A percentile compares a stretch with the other conserved stretches of the same genome.
Evolutionary conservation across 2,888 invertebrate species (phyloP).

Genomic region (Sinotaia quadrata): DNA sequence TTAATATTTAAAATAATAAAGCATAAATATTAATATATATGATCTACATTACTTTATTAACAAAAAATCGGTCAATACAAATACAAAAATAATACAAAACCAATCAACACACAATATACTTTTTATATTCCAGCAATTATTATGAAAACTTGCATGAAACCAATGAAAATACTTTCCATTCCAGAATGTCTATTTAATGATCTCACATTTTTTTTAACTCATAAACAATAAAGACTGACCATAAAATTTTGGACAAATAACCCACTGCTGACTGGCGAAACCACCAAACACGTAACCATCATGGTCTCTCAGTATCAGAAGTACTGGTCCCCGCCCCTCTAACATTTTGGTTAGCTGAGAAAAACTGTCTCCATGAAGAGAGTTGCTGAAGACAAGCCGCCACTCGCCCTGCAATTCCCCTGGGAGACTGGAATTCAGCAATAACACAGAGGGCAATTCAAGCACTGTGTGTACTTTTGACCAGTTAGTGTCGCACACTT

Average conservation of each 20-base stretch:
- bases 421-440: constrained; percentile 84
- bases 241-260: constrained; percentile 82
- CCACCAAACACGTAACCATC: constrained; percentile 91
- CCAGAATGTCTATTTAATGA: too few relatives aligned
- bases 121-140: too few relatives aligned
- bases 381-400: constrained; percentile 82
- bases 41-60: too few relatives aligned
- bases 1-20: too few relatives aligned
- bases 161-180: too few relatives aligned
- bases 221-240: too few relatives aligned
- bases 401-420: constrained; percentile 83
- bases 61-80: too few relatives aligned
- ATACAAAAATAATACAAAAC: too few relatives aligned
- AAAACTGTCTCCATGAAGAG: constrained; percentile 86
- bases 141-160: too few relatives aligned
- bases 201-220: too few relatives aligned
- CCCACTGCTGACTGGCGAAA: constrained; percentile 87
- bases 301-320: constrained; percentile 84
- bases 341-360: constrained; percentile 73
- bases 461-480: constrained; percentile 53
- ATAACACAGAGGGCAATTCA: constrained; percentile 58
- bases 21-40: too few relatives aligned
- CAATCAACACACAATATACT: too few relatives aligned
- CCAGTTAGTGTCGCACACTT: constrained; percentile 54
- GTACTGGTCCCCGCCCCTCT: constrained; percentile 74